Base-by-base conservation (phyloP, 2,888 invertebrate genomes). In the Phrixothrix hirtus region DNA sequence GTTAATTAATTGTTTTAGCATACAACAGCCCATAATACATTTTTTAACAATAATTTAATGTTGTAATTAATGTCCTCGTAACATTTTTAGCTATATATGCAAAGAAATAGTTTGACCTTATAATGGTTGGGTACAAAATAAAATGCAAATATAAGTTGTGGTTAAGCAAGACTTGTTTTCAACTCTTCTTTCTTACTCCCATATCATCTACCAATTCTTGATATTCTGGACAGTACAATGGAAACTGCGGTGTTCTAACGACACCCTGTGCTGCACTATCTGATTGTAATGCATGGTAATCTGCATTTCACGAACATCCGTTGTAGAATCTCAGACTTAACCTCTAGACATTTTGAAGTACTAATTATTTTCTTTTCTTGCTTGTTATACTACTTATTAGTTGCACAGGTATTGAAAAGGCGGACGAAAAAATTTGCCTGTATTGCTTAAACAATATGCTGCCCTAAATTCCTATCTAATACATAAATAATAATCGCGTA, bases 221-320 rank as follows among this genome's bases (percentile, higher is more conserved):
- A 73, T 72, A 67, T 64, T 60, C 63, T 62, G 64, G 74, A 74
- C 73, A 74, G 73, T 62, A 74, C 74, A 74, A 74, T 74, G 73
- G 72, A 63, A 65, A 65, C 65, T 58, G 66, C 72, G 68, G 71
- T 74, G 74, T 74, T 72, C 70, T 67, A 71, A 71, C 71, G 71
- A 74, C 74, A 74, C 73, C 72, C 71, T 67, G 68, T 68, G 66
- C 61, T 66, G 63, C 63, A 66, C 61, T 73, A 73, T 73, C 72
- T 72, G 73, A 72, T 73, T 67, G 67, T 65, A 67, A n/a, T 70
- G 68, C 70, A 71, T 72, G 70, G 67, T 66, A 68, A 72, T 71
- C 64, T 65, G 65, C 65, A 64, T 65, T 67, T 67, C 61, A 52
- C 62, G 61, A 63, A 65, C 63, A 61, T 67, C 64, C 64, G 61